Conservation (phyloP, 1,140 invertebrate genomes). For the Drosophila rhopaloa region DNA sequence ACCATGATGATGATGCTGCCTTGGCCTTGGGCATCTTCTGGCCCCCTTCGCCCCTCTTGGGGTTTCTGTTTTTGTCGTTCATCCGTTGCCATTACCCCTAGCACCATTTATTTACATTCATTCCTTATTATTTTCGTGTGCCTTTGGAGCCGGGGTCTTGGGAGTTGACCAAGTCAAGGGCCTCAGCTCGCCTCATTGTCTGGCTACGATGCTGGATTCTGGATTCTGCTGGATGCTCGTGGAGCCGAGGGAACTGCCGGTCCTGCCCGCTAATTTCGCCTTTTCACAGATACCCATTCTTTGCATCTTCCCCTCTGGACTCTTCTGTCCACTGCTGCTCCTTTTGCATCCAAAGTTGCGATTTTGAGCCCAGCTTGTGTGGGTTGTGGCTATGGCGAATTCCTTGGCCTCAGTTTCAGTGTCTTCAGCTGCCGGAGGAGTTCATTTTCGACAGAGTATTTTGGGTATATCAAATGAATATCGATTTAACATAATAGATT, state of each 20-base stretch:
- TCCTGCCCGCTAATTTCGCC: constrained; percentile 65
- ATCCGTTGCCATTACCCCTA: constrained; percentile 61
- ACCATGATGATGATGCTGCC: constrained; percentile 56
- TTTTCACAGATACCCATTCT: constrained; percentile 65
- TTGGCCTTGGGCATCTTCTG: constrained; percentile 70
- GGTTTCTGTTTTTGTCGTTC: constrained; percentile 58
- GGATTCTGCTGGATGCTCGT: background rate
- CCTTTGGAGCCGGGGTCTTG: constrained; percentile 6
- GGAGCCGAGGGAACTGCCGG: constrained; percentile 39
- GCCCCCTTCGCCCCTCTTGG: constrained; percentile 21
- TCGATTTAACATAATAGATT: background rate
- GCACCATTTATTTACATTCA: constrained; percentile 78
- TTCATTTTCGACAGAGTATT: background rate
- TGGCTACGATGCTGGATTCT: constrained; percentile 53
- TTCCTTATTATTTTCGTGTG: constrained; percentile 48
- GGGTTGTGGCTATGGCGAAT: constrained; percentile 51
- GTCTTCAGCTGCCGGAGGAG: constrained; percentile 14
- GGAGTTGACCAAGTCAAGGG: constrained; percentile 62
- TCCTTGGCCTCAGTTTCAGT: constrained; percentile 16
- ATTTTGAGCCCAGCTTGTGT: constrained; percentile 52
- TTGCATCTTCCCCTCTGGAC: background rate
- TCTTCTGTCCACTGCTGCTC: constrained; percentile 20
- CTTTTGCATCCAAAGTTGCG: constrained; percentile 33
- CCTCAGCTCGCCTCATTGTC: constrained; percentile 76
- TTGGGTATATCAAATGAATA: background rate